Evolutionary conservation across 2,113 vertebrate species (phyloP), one percentile per base, ranked within the genome.

Genomic region (Oceanodroma tethys): DNA sequence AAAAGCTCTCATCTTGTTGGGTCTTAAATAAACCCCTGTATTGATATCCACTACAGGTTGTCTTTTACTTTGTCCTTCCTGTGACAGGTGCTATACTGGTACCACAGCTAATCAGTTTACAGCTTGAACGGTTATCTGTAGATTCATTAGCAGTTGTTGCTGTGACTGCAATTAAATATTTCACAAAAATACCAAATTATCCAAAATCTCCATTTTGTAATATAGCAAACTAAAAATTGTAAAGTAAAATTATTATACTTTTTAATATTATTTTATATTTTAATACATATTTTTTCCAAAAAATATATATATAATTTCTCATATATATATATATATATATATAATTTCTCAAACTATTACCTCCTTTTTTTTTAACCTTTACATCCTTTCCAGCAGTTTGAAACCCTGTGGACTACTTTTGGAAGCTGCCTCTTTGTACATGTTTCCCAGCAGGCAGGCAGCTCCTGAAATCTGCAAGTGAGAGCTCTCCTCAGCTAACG

Each of bases 371-470:
- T 68, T 30, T n/a, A 71, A 40, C 18, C 23, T 88, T 55, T 38
- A 6, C 22, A 58, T 66, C 22, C 16, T 75, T 74, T 60, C 29
- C 17, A 60, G 6, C 25, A 36, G 26, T 25, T 23, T 58, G 45
- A 87, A 96, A 90, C 21, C 40, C 30, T 66, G 62, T 11, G 5
- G 30, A 74, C n/a, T 66, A 67, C 65, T 79, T 76, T 59, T 75
- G 32, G 71, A 95, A 89, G 11, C 63, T 72, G 72, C 11, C 8
- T 75, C 76, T 81, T 68, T 71, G 10, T 55, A 58, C 6, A 58
- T 45, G 7, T 83, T 65, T 96, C 96, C 74, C 94, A 97, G 95
- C 91, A 96, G 82, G 95, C 59, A 86, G 42, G 65, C 32, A 73
- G 32, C 42, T 86, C 36, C 78, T 79, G 76, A 98, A 84, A 81